phyloP scores from a whole-genome alignment of 2,888 invertebrate species.

The Bellardia bayeri region DNA sequence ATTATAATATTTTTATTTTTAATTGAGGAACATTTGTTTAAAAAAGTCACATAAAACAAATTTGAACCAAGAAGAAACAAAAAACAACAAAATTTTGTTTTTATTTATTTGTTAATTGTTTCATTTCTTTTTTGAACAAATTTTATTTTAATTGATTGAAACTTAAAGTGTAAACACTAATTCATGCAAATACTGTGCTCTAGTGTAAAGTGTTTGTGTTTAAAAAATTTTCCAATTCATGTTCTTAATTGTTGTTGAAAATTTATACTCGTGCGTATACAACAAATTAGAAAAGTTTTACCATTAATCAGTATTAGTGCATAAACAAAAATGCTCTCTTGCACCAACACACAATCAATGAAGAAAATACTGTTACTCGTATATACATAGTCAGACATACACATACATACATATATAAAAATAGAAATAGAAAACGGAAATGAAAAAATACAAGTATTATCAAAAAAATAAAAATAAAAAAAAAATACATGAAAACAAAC shows the following conservation, averaged over 20 bases:
- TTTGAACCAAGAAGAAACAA: background rate
- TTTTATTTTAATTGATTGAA: conserved; percentile 43
- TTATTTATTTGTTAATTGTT: conserved; percentile 5
- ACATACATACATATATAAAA: background rate
- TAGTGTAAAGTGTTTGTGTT: conserved; percentile 1
- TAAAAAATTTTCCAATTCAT: conserved; percentile 49
- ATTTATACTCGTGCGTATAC: conserved; percentile 54
- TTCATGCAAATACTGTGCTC: conserved; percentile 2
- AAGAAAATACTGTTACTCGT: background rate
- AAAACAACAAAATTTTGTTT: conserved; percentile 20
- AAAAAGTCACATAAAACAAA: conserved; percentile 5
- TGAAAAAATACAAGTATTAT: conserved; percentile 26
- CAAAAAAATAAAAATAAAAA: conserved; percentile 11
- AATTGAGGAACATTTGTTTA: no score
- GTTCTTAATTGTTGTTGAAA: conserved; percentile 63
- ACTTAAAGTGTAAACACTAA: conserved; percentile 41
- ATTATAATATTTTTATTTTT: no score
- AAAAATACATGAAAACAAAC: conserved; percentile 19
- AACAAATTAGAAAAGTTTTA: conserved; percentile 72
- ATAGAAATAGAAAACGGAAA: background rate
- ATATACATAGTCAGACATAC: background rate
- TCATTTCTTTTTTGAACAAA: background rate
- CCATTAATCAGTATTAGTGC: conserved; percentile 70
- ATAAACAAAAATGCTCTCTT: conserved; percentile 48
- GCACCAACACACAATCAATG: background rate